Base-by-base conservation (phyloP, 2,113 vertebrate genomes). In the Podilymbus podiceps region DNA sequence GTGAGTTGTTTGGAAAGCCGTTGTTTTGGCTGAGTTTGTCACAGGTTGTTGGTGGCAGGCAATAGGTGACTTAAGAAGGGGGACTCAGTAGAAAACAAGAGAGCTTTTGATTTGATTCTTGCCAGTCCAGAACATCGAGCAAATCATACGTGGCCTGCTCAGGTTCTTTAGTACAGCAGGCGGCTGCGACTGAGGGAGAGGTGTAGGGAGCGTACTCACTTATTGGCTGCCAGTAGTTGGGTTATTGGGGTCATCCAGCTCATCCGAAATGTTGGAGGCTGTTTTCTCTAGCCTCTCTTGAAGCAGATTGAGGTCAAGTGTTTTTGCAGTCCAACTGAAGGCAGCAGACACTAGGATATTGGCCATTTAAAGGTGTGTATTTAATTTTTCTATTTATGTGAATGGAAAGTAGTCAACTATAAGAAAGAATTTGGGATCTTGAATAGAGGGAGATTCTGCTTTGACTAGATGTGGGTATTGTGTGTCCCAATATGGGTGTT, bases 181-280 rank as follows among this genome's bases (percentile, higher is more conserved):
- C 3, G 3, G 12, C 3, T 55, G 40, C 3, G 1, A 31, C 15
- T 33, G 31, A 84, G 23, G 46, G 25, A 85, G 22, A 67, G 17
- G 2, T 68, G 8, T 49, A 20, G 12, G 19, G 44, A 55, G 6
- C 1, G 1, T 25, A 15, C 3, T 77, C 20, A 15, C 12, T 20
- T 77, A 64, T n/a, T 63, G 5, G 1, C 31, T 80, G 38, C 4
- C 2, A 0, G 6, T 55, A 55, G 4, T 15, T 28, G 24, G 12
- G 18, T 63, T 73, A 49, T 44, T 58, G 30, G 24, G 1, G 2
- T 59, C 11, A 73, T 62, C 9, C 35, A 49, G 24, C 10, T 55
- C 30, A 14, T 55, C 24, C 69, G 53, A 81, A 53, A 64, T 31
- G 9, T 30, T 30, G 42, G 15, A 38, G 4, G 14, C 7, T 58